phyloP scores from a whole-genome alignment of 2,888 invertebrate genomes.

The Anorthoa munda region DNA sequence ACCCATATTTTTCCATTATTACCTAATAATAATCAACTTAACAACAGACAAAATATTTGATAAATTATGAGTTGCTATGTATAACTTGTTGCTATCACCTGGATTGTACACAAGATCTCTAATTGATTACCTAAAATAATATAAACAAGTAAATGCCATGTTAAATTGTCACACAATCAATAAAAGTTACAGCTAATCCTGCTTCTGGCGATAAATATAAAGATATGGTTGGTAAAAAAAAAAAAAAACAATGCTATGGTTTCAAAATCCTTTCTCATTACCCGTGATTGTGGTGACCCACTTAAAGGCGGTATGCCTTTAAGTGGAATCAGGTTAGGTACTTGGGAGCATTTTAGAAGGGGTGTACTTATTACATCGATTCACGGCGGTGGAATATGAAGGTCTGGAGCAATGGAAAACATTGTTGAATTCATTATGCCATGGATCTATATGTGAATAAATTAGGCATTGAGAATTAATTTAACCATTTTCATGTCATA shows the following conservation, averaged over 20 bases:
- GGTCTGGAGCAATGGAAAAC: neutral
- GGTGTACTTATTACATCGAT: constrained; percentile 1
- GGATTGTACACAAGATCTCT: neutral
- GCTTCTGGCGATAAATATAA: constrained; percentile 2
- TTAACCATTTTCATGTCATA: too few relatives aligned
- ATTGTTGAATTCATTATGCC: too few relatives aligned
- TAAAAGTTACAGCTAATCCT: neutral
- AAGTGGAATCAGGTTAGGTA: neutral
- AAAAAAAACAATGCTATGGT: too few relatives aligned
- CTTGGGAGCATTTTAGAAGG: neutral
- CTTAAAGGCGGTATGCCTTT: too few relatives aligned
- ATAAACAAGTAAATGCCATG: neutral
- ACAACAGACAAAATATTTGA: neutral
- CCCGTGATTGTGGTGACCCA: constrained; percentile 23
- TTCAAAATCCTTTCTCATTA: neutral
- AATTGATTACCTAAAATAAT: neutral
- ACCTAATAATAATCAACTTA: neutral
- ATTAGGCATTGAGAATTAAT: too few relatives aligned
- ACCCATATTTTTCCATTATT: constrained; percentile 1
- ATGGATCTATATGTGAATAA: too few relatives aligned
- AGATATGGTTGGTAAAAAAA: neutral
- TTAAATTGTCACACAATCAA: neutral
- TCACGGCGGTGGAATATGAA: neutral
- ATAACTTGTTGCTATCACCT: neutral
- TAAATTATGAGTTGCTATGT: neutral